Evolutionary conservation across 2,113 vertebrate species (phyloP).

Genomic region (Conger conger): DNA sequence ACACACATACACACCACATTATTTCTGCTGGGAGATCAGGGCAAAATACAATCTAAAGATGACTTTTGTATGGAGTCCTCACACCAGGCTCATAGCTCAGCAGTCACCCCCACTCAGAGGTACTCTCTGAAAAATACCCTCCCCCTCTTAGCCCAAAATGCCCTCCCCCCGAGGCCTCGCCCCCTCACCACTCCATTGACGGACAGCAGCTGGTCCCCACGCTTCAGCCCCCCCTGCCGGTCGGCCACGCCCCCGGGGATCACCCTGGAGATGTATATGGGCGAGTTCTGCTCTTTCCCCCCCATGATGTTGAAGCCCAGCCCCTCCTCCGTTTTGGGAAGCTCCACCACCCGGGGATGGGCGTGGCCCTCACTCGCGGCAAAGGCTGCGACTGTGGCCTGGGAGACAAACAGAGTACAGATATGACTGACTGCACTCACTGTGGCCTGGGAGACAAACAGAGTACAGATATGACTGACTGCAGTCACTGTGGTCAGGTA

Average conservation of each 20-base stretch:
- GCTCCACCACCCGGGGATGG: conserved; percentile 86
- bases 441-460: conserved; percentile 70
- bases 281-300: conserved; percentile 91
- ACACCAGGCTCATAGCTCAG: too few species aligned
- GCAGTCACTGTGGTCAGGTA: conserved; percentile 80
- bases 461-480: too few species aligned
- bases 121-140: too few species aligned
- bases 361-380: conserved; percentile 89
- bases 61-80: too few species aligned
- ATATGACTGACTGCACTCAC: conserved; percentile 52
- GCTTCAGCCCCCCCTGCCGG: conserved; percentile 88
- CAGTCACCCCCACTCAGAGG: too few species aligned
- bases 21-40: too few species aligned
- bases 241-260: conserved; percentile 88
- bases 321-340: conserved; percentile 89
- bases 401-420: neutral
- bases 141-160: too few species aligned
- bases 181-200: conserved; percentile 87
- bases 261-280: conserved; percentile 90
- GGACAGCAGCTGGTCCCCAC: conserved; percentile 87
- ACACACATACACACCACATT: too few species aligned
- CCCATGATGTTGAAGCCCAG: conserved; percentile 94
- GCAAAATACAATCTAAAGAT: too few species aligned
- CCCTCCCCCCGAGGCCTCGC: neutral
- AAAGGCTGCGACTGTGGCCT: conserved; percentile 90